Conservation (phyloP, 1,140 invertebrate species). For the Drosophila leontia region DNA sequence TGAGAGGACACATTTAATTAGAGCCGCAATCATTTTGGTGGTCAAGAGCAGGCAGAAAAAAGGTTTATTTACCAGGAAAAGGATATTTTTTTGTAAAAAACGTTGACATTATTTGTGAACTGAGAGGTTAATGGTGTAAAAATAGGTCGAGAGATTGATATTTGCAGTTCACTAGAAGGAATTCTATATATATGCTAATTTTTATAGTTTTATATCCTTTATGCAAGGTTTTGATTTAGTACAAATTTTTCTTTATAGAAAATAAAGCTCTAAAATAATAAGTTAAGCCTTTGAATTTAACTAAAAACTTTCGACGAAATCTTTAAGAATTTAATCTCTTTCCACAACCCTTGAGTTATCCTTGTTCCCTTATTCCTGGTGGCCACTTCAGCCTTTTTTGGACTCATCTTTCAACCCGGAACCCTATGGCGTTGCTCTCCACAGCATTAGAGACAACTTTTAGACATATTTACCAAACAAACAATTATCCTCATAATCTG, state of each 20-base stretch:
- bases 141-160: not conserved
- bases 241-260: not conserved
- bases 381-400: not conserved
- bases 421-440: constrained; percentile 23
- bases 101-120: constrained; percentile 17
- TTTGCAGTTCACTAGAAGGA: not conserved
- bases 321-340: not conserved
- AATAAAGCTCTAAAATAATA: not conserved
- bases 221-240: not conserved
- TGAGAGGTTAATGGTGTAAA: constrained; percentile 1
- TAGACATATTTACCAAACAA: constrained; percentile 59
- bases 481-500: constrained; percentile 52
- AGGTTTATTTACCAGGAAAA: constrained; percentile 25
- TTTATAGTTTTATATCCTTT: not conserved
- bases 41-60: constrained; percentile 56
- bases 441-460: constrained; percentile 46
- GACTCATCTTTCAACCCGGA: not conserved
- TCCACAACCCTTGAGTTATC: not conserved
- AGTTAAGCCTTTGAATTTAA: not conserved
- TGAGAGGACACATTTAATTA: constrained; percentile 77
- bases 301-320: not conserved
- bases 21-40: constrained; percentile 57
- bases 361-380: not conserved
- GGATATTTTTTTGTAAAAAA: constrained; percentile 16
- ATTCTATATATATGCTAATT: not conserved